Evolutionary conservation across 2,888 invertebrate genomes (phyloP).

Genomic region (Andrena trimmerana): DNA sequence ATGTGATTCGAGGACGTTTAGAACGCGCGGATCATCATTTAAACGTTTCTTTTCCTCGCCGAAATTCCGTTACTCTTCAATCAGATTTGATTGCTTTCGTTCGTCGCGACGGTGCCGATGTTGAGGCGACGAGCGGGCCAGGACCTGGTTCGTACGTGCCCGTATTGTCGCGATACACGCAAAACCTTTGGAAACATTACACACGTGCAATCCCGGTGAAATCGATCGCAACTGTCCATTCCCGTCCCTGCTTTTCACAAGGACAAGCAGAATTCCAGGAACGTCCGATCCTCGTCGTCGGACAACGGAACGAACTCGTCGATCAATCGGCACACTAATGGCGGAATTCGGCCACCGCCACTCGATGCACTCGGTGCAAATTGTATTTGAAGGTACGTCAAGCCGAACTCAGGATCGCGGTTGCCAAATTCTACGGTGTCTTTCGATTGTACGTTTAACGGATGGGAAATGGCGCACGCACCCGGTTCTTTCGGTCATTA

Average conservation of each 20-base stretch:
- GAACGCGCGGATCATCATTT: background rate
- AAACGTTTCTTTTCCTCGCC: background rate
- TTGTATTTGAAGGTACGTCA: constrained; percentile 63
- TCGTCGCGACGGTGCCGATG: background rate
- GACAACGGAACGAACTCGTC: constrained; percentile 59
- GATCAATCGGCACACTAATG: constrained; percentile 65
- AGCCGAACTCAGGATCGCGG: constrained; percentile 42
- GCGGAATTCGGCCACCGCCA: constrained; percentile 62
- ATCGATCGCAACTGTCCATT: constrained; percentile 60
- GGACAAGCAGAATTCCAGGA: constrained; percentile 52
- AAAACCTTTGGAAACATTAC: constrained; percentile 12
- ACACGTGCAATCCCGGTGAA: constrained; percentile 29
- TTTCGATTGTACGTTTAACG: constrained; percentile 48
- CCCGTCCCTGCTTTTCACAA: constrained; percentile 53
- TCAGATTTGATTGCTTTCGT: constrained; percentile 16
- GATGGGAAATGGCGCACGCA: constrained; percentile 9
- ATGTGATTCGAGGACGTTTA: background rate
- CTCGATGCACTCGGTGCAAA: constrained; percentile 62
- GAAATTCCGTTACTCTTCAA: constrained; percentile 26
- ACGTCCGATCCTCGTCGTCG: constrained; percentile 53
- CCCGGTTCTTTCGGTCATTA: constrained; percentile 26
- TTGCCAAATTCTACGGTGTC: constrained; percentile 59
- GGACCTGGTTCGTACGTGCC: background rate
- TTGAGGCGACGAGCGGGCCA: background rate
- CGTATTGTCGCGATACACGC: constrained; percentile 26